phyloP scores from a whole-genome alignment of 2,113 vertebrate genomes.

The Peromyscus polionotus region DNA sequence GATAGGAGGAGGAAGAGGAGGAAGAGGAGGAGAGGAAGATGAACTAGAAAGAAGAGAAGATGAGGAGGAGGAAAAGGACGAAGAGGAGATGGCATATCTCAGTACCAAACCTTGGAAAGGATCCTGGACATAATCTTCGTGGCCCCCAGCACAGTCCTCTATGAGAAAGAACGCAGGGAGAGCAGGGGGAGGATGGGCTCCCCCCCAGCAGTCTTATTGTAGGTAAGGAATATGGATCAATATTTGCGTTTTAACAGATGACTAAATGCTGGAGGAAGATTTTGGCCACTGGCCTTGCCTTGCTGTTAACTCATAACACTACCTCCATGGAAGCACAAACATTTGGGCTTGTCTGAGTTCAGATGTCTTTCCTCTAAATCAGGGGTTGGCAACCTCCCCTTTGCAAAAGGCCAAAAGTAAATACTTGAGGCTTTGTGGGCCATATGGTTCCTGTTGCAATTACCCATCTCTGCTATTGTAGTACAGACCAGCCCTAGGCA shows the following conservation, averaged over 20 bases:
- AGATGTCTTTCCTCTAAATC: conserved; percentile 57
- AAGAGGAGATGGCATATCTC: neutral
- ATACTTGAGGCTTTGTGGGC: conserved; percentile 40
- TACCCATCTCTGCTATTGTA: neutral
- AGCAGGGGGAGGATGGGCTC: neutral
- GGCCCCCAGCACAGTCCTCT: neutral
- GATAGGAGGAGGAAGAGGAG: neutral
- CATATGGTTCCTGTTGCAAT: conserved; percentile 34
- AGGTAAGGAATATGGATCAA: neutral
- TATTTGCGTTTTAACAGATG: neutral
- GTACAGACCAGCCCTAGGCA: neutral
- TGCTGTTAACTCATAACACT: neutral
- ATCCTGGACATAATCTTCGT: neutral
- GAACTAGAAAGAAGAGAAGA: neutral
- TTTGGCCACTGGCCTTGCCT: neutral
- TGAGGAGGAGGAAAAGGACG: neutral
- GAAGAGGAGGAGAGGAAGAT: neutral
- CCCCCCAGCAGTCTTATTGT: neutral
- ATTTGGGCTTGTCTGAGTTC: conserved; percentile 2
- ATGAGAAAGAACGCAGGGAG: neutral
- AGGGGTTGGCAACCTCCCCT: conserved; percentile 28
- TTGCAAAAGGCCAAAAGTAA: conserved; percentile 4
- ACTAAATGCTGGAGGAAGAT: neutral
- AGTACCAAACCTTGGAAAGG: neutral
- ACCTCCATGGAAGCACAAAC: neutral